Evolutionary conservation across 1,140 invertebrate species (phyloP).

Genomic region (Coboldia fuscipes): DNA sequence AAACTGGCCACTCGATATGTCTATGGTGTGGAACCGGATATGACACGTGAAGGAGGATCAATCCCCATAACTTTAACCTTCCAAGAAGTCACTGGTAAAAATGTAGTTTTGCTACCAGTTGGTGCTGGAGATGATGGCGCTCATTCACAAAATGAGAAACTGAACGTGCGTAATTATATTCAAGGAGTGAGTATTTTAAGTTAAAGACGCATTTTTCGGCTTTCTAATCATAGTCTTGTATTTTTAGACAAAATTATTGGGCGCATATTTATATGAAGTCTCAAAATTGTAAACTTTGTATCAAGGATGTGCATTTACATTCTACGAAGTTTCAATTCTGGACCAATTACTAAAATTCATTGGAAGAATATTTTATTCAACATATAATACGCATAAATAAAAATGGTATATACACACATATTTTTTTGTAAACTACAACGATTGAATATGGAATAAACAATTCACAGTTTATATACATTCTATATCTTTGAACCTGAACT

Average conservation of each 20-base stretch:
- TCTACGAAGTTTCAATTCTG: too few relatives aligned
- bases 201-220: background rate
- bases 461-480: too few relatives aligned
- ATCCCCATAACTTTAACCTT: constrained; percentile 88
- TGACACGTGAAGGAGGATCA: constrained; percentile 87
- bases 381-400: too few relatives aligned
- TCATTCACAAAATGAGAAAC: constrained; percentile 96
- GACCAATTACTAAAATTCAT: too few relatives aligned
- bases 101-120: constrained; percentile 78
- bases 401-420: too few relatives aligned
- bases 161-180: constrained; percentile 82
- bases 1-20: constrained; percentile 70
- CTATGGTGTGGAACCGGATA: constrained; percentile 80
- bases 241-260: constrained; percentile 67
- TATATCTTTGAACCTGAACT: too few relatives aligned
- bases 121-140: constrained; percentile 90
- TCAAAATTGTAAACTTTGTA: constrained; percentile 31
- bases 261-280: constrained; percentile 65
- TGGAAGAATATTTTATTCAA: too few relatives aligned
- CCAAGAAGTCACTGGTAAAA: constrained; percentile 76
- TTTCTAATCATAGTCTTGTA: constrained; percentile 11
- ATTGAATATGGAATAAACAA: too few relatives aligned
- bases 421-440: too few relatives aligned
- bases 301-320: too few relatives aligned
- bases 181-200: constrained; percentile 51